Percentiles rank a stretch among this genome's conserved stretches.
Evolutionary conservation across 1,140 invertebrate species (phyloP).

Genomic region (Acyrthosiphon pisum): DNA sequence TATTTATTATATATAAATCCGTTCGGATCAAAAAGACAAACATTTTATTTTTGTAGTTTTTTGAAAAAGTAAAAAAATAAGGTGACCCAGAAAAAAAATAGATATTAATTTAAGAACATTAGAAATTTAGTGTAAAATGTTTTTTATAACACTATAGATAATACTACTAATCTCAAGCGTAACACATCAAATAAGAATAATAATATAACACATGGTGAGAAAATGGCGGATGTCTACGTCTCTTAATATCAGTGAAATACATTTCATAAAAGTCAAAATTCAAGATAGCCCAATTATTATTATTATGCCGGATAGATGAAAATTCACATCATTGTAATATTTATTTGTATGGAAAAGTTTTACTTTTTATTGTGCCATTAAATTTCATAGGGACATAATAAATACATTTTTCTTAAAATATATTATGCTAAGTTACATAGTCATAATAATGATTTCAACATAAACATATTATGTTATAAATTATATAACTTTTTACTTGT

Average conservation of each 20-base stretch:
- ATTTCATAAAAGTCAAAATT: neutral
- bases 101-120: no score
- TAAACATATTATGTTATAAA: neutral
- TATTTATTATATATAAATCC: no score
- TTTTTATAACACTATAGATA: no score
- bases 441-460: constrained; percentile 11
- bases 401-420: constrained; percentile 26
- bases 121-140: no score
- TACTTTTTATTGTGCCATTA: neutral
- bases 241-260: neutral
- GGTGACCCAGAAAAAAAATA: no score
- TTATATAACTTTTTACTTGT: constrained; percentile 12
- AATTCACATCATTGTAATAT: neutral
- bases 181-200: no score
- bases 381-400: neutral
- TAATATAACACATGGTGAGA: no score
- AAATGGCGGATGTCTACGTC: no score
- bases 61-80: no score
- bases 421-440: constrained; percentile 12
- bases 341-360: neutral
- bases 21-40: no score
- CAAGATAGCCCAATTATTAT: neutral
- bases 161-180: no score
- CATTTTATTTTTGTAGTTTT: no score
- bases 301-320: neutral